Percentiles rank a stretch among this genome's conserved stretches.
phyloP scores from a whole-genome alignment of 2,797 vertebrate species.

The Discoglossus pictus region DNA sequence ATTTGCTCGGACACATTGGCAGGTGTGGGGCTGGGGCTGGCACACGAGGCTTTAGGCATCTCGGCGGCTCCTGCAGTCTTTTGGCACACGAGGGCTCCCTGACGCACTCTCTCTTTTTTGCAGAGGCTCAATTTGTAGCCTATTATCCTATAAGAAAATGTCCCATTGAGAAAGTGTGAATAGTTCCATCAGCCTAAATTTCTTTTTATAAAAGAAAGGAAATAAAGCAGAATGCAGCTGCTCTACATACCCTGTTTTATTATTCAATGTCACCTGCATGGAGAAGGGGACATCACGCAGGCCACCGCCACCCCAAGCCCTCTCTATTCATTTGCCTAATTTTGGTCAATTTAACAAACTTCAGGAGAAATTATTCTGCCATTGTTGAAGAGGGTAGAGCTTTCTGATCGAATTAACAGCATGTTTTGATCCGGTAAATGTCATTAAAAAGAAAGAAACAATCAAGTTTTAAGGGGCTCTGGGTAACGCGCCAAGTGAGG shows the following conservation, averaged over 20 bases:
- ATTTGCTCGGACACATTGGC: conserved; percentile 80
- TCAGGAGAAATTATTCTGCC: conserved; percentile 97
- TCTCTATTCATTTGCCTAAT: conserved; percentile 99
- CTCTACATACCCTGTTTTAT: conserved; percentile 84
- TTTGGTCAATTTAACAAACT: conserved; percentile 99
- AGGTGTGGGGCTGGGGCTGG: conserved; percentile 94
- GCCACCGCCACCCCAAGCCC: conserved; percentile 87
- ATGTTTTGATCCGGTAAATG: conserved; percentile 99
- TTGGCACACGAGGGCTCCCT: conserved; percentile 93
- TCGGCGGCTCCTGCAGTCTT: conserved; percentile 79
- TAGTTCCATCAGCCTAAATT: conserved; percentile 98
- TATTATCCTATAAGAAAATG: conserved; percentile 99
- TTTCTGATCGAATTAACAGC: conserved; percentile 99
- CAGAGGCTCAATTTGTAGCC: conserved; percentile 99
- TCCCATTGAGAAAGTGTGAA: conserved; percentile 98
- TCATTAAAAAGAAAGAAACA: conserved; percentile 99
- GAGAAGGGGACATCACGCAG: conserved; percentile 23
- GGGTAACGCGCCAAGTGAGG: conserved; percentile 98
- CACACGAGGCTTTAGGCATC: conserved; percentile 85
- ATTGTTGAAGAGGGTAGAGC: conserved; percentile 98
- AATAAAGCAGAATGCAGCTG: conserved; percentile 99
- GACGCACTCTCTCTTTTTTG: conserved; percentile 69
- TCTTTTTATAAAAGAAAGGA: conserved; percentile 85
- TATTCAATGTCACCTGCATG: conserved; percentile 97
- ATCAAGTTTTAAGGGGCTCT: conserved; percentile 95